Percentiles rank a stretch among this genome's conserved stretches.
Conservation (phyloP, 2,113 vertebrate species). For the Etheostoma cragini region DNA sequence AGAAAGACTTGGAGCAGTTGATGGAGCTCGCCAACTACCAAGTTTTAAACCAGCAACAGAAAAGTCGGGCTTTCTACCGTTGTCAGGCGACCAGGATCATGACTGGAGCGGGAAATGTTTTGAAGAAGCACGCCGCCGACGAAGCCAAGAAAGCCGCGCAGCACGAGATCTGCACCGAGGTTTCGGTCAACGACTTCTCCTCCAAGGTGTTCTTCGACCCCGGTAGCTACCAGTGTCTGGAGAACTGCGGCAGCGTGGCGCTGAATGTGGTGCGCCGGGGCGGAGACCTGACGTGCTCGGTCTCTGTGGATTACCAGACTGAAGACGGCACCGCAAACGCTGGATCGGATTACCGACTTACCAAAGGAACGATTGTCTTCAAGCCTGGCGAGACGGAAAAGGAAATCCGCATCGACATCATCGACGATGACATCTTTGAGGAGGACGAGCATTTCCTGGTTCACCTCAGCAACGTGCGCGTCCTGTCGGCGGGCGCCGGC, state of each 20-base stretch:
- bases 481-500: conserved; percentile 76
- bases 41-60: conserved; percentile 92
- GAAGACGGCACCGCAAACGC: conserved; percentile 96
- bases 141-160: conserved; percentile 90
- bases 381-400: conserved; percentile 93
- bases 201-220: conserved; percentile 94
- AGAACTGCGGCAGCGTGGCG: conserved; percentile 93
- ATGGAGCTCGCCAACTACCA: conserved; percentile 95
- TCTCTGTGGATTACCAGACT: conserved; percentile 91
- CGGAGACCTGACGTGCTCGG: conserved; percentile 87
- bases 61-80: conserved; percentile 95
- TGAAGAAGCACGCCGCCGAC: conserved; percentile 93
- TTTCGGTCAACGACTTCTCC: conserved; percentile 83
- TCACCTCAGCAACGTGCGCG: conserved; percentile 90
- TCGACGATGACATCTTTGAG: conserved; percentile 97
- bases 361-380: conserved; percentile 90
- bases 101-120: conserved; percentile 93
- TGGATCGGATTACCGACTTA: conserved; percentile 93
- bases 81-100: conserved; percentile 95
- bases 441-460: conserved; percentile 97
- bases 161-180: conserved; percentile 88
- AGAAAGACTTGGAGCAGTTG: conserved; percentile 93
- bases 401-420: conserved; percentile 92
- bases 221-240: conserved; percentile 92
- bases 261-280: conserved; percentile 90